These are phyloP conservation scores for Popillia japonica DNA, from an alignment of 1,140 invertebrate species.

Conservation along the genomic window DNA sequence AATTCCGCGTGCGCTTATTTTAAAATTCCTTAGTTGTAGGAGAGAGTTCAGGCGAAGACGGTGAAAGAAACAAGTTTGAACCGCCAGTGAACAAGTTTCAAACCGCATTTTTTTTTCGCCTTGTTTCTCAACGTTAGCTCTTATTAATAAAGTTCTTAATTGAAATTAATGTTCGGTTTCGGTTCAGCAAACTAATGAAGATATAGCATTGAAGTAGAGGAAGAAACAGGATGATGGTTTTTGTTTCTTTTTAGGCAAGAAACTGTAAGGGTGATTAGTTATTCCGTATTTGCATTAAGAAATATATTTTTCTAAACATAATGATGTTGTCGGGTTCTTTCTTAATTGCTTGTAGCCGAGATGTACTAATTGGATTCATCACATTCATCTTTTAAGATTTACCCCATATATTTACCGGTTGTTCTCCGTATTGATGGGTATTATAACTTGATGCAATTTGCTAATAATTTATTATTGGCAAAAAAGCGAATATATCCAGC, in stretches of 20 bases:
- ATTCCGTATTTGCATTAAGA: background rate
- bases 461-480: too few relatives aligned
- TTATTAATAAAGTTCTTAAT: constrained; percentile 16
- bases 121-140: background rate
- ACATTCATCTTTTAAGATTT: too few relatives aligned
- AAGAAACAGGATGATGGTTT: background rate
- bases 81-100: background rate
- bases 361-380: too few relatives aligned
- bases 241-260: too few relatives aligned
- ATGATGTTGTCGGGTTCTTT: background rate
- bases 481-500: too few relatives aligned
- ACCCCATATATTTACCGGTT: too few relatives aligned
- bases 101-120: background rate
- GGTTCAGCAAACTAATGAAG: background rate
- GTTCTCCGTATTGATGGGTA: too few relatives aligned
- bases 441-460: too few relatives aligned
- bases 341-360: too few relatives aligned
- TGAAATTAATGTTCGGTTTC: constrained; percentile 13
- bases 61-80: background rate
- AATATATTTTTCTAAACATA: background rate
- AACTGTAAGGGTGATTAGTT: too few relatives aligned
- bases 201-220: background rate
- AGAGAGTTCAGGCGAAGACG: background rate
- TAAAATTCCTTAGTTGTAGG: constrained; percentile 1
- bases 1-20: background rate